These are phyloP conservation scores for Bufo gargarizans DNA, from an alignment of 2,113 vertebrate species.

Conservation along the genomic window DNA sequence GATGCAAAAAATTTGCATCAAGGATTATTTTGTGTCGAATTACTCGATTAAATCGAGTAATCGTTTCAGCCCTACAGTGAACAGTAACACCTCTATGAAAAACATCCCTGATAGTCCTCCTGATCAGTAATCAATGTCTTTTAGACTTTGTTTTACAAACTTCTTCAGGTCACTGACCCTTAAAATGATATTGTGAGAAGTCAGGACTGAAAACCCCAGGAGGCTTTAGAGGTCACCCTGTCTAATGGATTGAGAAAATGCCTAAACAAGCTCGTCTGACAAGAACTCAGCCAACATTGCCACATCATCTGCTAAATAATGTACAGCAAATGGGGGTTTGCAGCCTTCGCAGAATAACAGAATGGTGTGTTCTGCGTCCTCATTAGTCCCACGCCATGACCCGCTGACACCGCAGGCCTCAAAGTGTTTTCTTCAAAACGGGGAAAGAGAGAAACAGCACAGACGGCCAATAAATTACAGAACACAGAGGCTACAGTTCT, in stretches of 20 bases:
- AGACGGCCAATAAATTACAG: slow-evolving; percentile 1
- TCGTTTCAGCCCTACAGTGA: too few relatives aligned
- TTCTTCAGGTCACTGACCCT: neutral
- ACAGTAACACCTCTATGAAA: neutral
- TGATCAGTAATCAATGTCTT: neutral
- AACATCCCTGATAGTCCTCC: neutral
- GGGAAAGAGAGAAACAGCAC: neutral
- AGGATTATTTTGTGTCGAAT: too few relatives aligned
- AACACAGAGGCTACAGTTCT: neutral
- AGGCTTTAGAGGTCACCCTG: slow-evolving; percentile 19
- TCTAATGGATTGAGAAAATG: slow-evolving; percentile 13
- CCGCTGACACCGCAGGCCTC: slow-evolving; percentile 48
- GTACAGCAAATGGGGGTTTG: slow-evolving; percentile 7
- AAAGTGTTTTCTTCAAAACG: slow-evolving; percentile 20
- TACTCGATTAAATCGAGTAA: too few relatives aligned
- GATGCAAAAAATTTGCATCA: too few relatives aligned
- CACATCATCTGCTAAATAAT: slow-evolving; percentile 51
- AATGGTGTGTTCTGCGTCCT: neutral
- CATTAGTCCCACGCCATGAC: slow-evolving; percentile 35
- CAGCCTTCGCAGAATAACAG: slow-evolving; percentile 15
- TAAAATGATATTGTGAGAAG: too few relatives aligned
- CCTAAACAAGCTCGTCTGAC: slow-evolving; percentile 13
- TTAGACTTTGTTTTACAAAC: neutral
- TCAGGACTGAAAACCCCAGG: neutral
- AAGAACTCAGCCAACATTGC: slow-evolving; percentile 12